Conservation (phyloP, 2,797 vertebrate species). For the Bucorvus abyssinicus region DNA sequence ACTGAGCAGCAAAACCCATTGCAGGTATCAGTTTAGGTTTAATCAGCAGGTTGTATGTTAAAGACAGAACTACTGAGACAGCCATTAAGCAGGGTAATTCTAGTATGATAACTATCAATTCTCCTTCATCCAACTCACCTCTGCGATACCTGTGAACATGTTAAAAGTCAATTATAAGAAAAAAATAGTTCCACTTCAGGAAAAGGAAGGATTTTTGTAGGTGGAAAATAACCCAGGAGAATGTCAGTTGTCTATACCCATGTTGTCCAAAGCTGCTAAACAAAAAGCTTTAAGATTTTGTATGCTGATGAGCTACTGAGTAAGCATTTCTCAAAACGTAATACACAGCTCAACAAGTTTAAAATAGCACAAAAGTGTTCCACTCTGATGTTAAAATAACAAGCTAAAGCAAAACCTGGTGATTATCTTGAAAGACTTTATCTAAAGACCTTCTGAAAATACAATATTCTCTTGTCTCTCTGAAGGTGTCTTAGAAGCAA, state of each 20-base stretch:
- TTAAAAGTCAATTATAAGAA: not conserved
- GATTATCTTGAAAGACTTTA: not conserved
- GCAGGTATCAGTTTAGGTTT: not conserved
- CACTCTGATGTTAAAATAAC: not conserved
- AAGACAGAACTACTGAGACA: not conserved
- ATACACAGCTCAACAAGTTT: not conserved
- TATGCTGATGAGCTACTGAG: not conserved
- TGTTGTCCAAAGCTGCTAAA: not conserved
- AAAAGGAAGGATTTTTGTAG: conserved; percentile 22
- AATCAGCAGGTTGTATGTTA: not conserved
- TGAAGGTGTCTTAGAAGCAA: not conserved
- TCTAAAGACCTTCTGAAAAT: not conserved
- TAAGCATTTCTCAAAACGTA: not conserved
- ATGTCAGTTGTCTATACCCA: not conserved
- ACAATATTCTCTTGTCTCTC: not conserved
- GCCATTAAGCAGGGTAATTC: not conserved
- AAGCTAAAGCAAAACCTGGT: not conserved
- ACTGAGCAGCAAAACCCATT: not conserved
- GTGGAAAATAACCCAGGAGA: not conserved
- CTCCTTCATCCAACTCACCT: conserved; percentile 34
- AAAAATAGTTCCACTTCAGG: not conserved
- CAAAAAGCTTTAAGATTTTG: not conserved
- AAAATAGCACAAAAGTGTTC: not conserved
- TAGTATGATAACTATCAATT: not conserved
- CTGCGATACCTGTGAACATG: not conserved